phyloP scores from a whole-genome alignment of 2,113 vertebrate species.

The Thomomys bottae region DNA sequence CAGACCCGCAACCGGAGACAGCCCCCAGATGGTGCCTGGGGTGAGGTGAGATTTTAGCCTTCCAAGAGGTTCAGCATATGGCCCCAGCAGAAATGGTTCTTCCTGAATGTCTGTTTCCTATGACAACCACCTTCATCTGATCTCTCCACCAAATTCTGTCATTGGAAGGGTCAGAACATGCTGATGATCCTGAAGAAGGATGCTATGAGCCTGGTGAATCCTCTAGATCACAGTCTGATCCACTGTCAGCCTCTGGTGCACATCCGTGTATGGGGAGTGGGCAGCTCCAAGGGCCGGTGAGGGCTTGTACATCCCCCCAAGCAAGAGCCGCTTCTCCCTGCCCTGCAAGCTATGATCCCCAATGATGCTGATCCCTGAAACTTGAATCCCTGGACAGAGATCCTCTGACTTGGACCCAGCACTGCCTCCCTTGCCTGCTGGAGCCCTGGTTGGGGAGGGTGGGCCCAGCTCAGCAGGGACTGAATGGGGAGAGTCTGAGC shows the following conservation, averaged over 20 bases:
- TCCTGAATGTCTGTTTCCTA: neutral
- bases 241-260: slow-evolving; percentile 95
- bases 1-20: slow-evolving; percentile 87
- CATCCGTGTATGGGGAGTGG: slow-evolving; percentile 98
- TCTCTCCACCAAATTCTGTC: neutral
- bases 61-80: neutral
- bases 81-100: neutral
- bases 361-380: slow-evolving; percentile 65
- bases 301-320: slow-evolving; percentile 60
- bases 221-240: slow-evolving; percentile 92
- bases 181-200: slow-evolving; percentile 97
- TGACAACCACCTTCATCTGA: neutral
- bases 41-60: slow-evolving; percentile 90
- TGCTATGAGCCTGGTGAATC: slow-evolving; percentile 94
- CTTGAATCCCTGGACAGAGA: slow-evolving; percentile 72
- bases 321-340: slow-evolving; percentile 40
- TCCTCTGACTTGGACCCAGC: slow-evolving; percentile 71
- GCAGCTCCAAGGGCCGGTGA: slow-evolving; percentile 97
- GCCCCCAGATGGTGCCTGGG: slow-evolving; percentile 86
- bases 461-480: slow-evolving; percentile 67
- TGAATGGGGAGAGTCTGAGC: slow-evolving; percentile 68
- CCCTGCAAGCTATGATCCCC: slow-evolving; percentile 52
- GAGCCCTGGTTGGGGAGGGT: slow-evolving; percentile 67
- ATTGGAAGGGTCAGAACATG: slow-evolving; percentile 93
- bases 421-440: slow-evolving; percentile 67